Evolutionary conservation across 2,113 vertebrate genomes (phyloP).

Genomic region (Aphelocoma coerulescens): DNA sequence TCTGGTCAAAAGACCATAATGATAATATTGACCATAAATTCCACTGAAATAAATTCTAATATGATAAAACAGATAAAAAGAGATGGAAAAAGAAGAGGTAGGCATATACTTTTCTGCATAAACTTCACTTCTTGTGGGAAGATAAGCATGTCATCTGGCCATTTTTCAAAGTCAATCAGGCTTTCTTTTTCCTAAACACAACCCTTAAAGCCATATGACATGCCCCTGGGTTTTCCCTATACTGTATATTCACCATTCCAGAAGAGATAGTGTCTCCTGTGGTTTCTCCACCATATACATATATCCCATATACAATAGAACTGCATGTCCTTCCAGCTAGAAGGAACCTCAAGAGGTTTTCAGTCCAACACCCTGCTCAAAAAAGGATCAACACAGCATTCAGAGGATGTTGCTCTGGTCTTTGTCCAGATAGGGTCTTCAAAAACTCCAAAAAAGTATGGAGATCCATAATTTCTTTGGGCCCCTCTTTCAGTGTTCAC

Average conservation of each 20-base stretch:
- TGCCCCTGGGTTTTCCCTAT: neutral
- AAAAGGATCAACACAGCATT: neutral
- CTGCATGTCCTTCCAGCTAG: neutral
- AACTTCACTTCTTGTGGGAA: neutral
- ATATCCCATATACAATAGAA: neutral
- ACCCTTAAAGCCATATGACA: neutral
- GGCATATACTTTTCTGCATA: neutral
- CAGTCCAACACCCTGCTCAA: neutral
- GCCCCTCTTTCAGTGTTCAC: neutral
- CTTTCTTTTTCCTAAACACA: neutral
- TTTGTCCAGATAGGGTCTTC: neutral
- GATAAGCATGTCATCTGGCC: neutral
- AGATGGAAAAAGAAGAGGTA: neutral
- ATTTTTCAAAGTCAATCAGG: neutral
- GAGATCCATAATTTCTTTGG: neutral
- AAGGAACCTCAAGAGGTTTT: neutral
- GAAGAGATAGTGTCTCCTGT: neutral
- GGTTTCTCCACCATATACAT: neutral
- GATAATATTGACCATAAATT: neutral
- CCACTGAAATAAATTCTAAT: neutral
- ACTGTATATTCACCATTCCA: neutral
- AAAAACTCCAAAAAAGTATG: neutral
- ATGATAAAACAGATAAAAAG: neutral
- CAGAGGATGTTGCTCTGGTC: neutral
- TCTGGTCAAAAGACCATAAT: neutral